These are phyloP conservation scores for Gephyroberyx darwinii DNA, from an alignment of 2,797 vertebrate genomes.

Conservation along the genomic window DNA sequence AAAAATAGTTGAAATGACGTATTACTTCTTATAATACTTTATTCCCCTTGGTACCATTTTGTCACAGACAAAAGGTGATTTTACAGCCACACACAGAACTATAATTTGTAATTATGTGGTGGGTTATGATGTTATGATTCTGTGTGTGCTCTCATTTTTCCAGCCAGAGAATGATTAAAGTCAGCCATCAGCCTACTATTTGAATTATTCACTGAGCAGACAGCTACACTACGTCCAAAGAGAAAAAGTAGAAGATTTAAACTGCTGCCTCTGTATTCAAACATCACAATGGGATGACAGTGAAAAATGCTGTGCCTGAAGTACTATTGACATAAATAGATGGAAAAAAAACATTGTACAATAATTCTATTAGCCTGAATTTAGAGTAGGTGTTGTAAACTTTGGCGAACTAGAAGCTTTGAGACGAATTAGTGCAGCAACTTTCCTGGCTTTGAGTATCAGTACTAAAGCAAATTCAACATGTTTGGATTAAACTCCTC, in stretches of 20 bases:
- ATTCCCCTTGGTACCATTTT: constrained; percentile 56
- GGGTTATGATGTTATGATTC: constrained; percentile 64
- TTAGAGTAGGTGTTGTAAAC: constrained; percentile 33
- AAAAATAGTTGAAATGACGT: constrained; percentile 25
- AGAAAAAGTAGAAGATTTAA: constrained; percentile 24
- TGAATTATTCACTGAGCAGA: constrained; percentile 61
- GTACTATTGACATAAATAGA: constrained; percentile 11
- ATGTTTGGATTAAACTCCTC: constrained; percentile 16
- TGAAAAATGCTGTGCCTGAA: constrained; percentile 29
- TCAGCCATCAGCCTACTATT: constrained; percentile 56
- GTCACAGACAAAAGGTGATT: constrained; percentile 59
- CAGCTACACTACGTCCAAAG: constrained; percentile 26
- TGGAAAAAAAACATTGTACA: constrained; percentile 6
- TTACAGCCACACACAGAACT: constrained; percentile 49
- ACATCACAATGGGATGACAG: constrained; percentile 23
- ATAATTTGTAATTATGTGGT: constrained; percentile 70
- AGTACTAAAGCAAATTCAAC: background rate
- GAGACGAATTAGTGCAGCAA: constrained; percentile 19
- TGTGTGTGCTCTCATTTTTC: constrained; percentile 53
- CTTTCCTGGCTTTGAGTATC: background rate
- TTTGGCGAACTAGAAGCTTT: constrained; percentile 3
- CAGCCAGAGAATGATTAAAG: constrained; percentile 64
- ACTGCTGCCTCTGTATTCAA: constrained; percentile 26
- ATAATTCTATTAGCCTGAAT: constrained; percentile 28
- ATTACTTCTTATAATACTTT: constrained; percentile 45